These are phyloP conservation scores for Herminia tarsipennalis DNA, from an alignment of 2,888 invertebrate genomes.

Conservation along the genomic window DNA sequence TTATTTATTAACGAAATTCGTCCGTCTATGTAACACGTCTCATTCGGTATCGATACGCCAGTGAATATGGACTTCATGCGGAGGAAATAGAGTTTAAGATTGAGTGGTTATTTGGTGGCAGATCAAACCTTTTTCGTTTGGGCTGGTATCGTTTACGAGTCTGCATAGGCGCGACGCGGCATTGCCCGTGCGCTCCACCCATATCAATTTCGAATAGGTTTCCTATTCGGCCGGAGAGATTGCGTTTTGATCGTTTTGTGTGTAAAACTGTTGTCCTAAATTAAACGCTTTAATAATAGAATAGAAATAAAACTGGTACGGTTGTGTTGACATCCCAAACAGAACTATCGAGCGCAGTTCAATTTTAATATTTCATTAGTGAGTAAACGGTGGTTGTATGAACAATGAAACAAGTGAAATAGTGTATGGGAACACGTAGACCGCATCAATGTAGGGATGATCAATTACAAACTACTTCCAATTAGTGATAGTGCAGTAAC, in stretches of 20 bases:
- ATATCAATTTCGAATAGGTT: conserved; percentile 85
- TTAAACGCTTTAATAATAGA: conserved; percentile 84
- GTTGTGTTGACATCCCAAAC: conserved; percentile 71
- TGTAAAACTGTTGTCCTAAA: conserved; percentile 84
- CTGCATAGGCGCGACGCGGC: conserved; percentile 78
- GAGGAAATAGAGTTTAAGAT: conserved; percentile 54
- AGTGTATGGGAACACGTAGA: conserved; percentile 35
- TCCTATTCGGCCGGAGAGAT: conserved; percentile 80
- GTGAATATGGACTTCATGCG: conserved; percentile 49
- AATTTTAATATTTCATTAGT: conserved; percentile 71
- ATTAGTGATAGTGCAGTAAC: conserved; percentile 80
- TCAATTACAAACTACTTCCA: conserved; percentile 76
- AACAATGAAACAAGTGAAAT: conserved; percentile 8
- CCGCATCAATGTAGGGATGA: conserved; percentile 59
- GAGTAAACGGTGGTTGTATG: conserved; percentile 52
- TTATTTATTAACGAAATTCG: conserved; percentile 86
- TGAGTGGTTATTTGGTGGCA: conserved; percentile 23
- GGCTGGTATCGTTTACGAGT: conserved; percentile 74
- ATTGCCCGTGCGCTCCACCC: conserved; percentile 78
- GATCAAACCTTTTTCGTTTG: conserved; percentile 58
- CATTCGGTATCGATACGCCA: conserved; percentile 27
- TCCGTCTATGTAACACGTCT: conserved; percentile 73
- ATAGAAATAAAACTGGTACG: conserved; percentile 74
- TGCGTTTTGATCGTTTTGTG: conserved; percentile 83
- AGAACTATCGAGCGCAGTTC: conserved; percentile 50